phyloP scores from a whole-genome alignment of 1,140 invertebrate genomes.

The Andricus grossulariae region DNA sequence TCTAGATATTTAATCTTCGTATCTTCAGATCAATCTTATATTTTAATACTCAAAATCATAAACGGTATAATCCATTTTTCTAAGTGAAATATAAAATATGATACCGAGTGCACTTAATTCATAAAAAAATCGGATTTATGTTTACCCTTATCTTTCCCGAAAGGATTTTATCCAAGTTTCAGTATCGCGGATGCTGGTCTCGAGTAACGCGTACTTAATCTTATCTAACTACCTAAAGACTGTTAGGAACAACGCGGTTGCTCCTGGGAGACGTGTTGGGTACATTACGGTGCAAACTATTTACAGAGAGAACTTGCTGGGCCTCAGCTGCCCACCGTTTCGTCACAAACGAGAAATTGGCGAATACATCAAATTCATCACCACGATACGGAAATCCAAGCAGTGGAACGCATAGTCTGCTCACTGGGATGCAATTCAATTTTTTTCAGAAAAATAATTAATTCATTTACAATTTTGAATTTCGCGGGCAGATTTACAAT shows the following conservation, averaged over 20 bases:
- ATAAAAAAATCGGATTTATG: too few relatives aligned
- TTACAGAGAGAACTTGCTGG: conserved; percentile 61
- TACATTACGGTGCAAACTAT: conserved; percentile 63
- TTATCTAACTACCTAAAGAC: conserved; percentile 56
- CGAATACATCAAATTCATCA: conserved; percentile 22
- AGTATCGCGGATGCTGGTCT: conserved; percentile 37
- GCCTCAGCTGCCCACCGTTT: conserved; percentile 61
- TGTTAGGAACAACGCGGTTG: conserved; percentile 64
- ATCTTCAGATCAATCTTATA: too few relatives aligned
- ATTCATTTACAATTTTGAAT: too few relatives aligned
- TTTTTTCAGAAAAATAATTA: too few relatives aligned
- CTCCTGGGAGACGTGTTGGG: conserved; percentile 58
- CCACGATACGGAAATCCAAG: conserved; percentile 3
- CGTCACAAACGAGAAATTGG: conserved; percentile 48
- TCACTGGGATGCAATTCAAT: background rate
- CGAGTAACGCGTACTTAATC: conserved; percentile 51
- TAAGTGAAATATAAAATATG: too few relatives aligned
- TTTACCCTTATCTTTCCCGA: background rate
- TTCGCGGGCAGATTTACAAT: too few relatives aligned
- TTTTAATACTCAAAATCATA: too few relatives aligned
- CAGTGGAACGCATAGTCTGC: conserved; percentile 6
- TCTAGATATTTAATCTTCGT: too few relatives aligned
- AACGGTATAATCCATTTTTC: too few relatives aligned
- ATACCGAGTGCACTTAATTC: too few relatives aligned
- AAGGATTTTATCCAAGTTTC: conserved; percentile 24